Conservation (phyloP, 2,113 vertebrate genomes). For the Ploceus nigricollis region DNA sequence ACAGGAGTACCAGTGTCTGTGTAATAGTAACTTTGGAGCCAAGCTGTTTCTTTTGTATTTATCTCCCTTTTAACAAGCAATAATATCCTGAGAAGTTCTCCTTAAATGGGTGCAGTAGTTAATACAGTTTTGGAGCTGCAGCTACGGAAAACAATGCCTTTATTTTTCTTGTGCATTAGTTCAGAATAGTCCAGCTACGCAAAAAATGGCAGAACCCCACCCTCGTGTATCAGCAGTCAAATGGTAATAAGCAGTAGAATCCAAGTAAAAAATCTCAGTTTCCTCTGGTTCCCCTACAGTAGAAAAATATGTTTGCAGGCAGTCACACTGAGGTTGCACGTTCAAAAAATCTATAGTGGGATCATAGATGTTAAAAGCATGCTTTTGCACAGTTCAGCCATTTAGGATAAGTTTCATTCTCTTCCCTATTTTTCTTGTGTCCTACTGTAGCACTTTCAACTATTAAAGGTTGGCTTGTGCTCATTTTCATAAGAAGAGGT, state of each 20-base stretch:
- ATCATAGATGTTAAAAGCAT: not conserved
- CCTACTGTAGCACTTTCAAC: not conserved
- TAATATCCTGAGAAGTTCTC: not conserved
- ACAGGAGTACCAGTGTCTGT: not conserved
- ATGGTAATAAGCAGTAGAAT: not conserved
- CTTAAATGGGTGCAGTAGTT: not conserved
- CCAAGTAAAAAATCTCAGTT: not conserved
- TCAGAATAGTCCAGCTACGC: not conserved
- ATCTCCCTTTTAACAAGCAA: not conserved
- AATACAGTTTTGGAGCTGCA: not conserved
- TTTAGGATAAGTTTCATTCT: not conserved
- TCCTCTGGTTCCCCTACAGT: rapidly evolving
- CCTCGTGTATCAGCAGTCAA: not conserved
- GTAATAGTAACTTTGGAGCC: not conserved
- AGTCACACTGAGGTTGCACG: not conserved
- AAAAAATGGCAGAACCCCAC: not conserved
- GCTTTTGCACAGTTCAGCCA: not conserved
- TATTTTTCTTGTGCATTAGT: not conserved
- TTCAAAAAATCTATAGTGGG: not conserved
- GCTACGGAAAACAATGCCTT: not conserved
- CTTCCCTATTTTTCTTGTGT: not conserved
- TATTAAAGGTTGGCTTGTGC: not conserved
- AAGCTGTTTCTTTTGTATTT: not conserved
- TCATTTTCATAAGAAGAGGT: not conserved
- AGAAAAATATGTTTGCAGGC: not conserved